Percentiles rank a stretch among this genome's conserved stretches.
Evolutionary conservation across 2,113 vertebrate genomes (phyloP).

Genomic region (Lasiurus borealis): DNA sequence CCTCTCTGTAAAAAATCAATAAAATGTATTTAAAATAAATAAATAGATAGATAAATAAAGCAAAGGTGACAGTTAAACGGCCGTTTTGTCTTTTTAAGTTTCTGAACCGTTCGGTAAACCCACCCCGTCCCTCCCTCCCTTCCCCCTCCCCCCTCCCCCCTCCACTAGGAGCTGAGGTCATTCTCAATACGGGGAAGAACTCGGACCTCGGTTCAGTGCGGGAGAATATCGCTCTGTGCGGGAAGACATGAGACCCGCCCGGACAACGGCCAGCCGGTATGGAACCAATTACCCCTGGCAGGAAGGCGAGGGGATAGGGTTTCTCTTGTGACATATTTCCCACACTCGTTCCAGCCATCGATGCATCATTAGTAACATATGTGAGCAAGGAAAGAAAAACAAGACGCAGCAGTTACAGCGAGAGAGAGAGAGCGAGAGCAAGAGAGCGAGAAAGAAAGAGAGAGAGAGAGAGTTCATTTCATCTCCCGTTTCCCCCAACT

Average conservation of each 20-base stretch:
- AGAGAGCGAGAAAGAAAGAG: too few relatives aligned
- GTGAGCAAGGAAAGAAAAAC: constrained; percentile 75
- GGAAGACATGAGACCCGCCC: constrained; percentile 70
- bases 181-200: constrained; percentile 35
- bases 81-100: background rate
- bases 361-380: constrained; percentile 85
- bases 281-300: constrained; percentile 85
- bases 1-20: too few relatives aligned
- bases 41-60: background rate
- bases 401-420: constrained; percentile 67
- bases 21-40: too few relatives aligned
- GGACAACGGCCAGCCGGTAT: constrained; percentile 73
- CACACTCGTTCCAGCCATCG: constrained; percentile 79
- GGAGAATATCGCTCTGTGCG: constrained; percentile 67
- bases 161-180: constrained; percentile 28
- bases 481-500: constrained; percentile 64
- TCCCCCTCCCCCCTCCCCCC: too few relatives aligned
- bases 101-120: background rate
- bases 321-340: constrained; percentile 84
- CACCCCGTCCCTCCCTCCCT: background rate
- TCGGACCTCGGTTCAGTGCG: constrained; percentile 56
- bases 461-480: constrained; percentile 67
- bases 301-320: constrained; percentile 79
- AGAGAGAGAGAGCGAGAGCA: background rate
- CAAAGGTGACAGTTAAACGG: constrained; percentile 12